Evolutionary conservation across 2,113 vertebrate species (phyloP).

Genomic region (Catagonus wagneri): DNA sequence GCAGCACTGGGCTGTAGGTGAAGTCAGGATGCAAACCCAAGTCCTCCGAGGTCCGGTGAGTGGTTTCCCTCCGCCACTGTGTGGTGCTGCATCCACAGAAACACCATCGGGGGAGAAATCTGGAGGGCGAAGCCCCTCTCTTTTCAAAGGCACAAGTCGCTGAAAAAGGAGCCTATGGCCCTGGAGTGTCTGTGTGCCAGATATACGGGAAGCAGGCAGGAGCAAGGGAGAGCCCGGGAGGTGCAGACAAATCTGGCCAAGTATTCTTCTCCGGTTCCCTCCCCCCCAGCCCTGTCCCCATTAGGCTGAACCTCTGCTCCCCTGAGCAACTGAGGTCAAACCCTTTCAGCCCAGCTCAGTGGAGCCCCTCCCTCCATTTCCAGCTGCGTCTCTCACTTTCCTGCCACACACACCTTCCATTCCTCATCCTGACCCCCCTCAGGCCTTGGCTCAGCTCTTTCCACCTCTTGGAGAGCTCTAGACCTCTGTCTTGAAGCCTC

Average conservation of each 20-base stretch:
- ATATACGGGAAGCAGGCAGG: not conserved
- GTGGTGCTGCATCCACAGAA: not conserved
- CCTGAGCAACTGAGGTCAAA: not conserved
- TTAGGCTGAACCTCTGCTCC: not conserved
- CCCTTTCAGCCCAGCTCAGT: not conserved
- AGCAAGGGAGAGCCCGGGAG: not conserved
- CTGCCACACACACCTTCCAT: not conserved
- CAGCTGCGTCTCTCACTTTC: not conserved
- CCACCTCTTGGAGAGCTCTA: not conserved
- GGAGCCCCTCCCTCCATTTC: not conserved
- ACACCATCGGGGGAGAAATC: not conserved
- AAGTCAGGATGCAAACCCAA: not conserved
- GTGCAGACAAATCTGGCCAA: not conserved
- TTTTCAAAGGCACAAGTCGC: not conserved
- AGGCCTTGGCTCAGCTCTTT: not conserved
- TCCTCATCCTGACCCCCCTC: not conserved
- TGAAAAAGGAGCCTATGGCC: too few relatives aligned
- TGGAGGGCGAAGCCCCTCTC: not conserved
- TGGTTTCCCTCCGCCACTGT: not conserved
- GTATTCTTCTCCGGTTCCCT: not conserved
- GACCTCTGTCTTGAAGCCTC: not conserved
- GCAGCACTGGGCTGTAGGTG: not conserved
- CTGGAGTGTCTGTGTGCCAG: not conserved
- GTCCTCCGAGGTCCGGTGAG: not conserved
- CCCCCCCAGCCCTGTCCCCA: not conserved